A percentile compares a stretch with the other conserved stretches of the same genome.
phyloP scores from a whole-genome alignment of 2,113 vertebrate species.

The Formicarius rufipectus region DNA sequence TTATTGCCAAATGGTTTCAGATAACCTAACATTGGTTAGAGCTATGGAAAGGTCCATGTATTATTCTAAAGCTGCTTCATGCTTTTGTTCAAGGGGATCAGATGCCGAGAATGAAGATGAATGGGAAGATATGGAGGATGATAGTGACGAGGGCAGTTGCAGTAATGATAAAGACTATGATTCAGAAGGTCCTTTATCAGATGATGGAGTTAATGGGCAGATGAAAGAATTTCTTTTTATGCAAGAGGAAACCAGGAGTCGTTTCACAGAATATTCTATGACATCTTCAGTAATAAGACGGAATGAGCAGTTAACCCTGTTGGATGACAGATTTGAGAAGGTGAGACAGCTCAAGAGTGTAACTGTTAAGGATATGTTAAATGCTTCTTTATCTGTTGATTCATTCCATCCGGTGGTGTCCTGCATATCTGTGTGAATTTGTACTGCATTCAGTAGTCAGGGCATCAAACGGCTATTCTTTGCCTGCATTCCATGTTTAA shows the following conservation, averaged over 20 bases:
- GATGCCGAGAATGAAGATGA: slow-evolving; percentile 71
- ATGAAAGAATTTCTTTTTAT: slow-evolving; percentile 80
- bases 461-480: not conserved
- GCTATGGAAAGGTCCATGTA: not conserved
- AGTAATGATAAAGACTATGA: slow-evolving; percentile 50
- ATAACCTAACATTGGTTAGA: not conserved
- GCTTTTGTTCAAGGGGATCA: slow-evolving; percentile 55
- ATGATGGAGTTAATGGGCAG: slow-evolving; percentile 14
- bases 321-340: slow-evolving; percentile 97
- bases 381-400: not conserved
- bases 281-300: slow-evolving; percentile 93
- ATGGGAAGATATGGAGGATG: slow-evolving; percentile 84
- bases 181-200: slow-evolving; percentile 79
- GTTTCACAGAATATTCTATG: slow-evolving; percentile 95
- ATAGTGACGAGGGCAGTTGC: slow-evolving; percentile 44
- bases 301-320: slow-evolving; percentile 90
- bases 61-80: not conserved
- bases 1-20: not conserved
- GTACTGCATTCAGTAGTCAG: not conserved
- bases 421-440: not conserved
- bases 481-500: not conserved
- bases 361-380: not conserved
- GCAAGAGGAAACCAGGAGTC: slow-evolving; percentile 93
- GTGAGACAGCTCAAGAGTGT: slow-evolving; percentile 56
- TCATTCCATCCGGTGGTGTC: not conserved